These are phyloP conservation scores for Gonocerus acuteangulatus DNA, from an alignment of 2,888 invertebrate genomes.

Conservation along the genomic window DNA sequence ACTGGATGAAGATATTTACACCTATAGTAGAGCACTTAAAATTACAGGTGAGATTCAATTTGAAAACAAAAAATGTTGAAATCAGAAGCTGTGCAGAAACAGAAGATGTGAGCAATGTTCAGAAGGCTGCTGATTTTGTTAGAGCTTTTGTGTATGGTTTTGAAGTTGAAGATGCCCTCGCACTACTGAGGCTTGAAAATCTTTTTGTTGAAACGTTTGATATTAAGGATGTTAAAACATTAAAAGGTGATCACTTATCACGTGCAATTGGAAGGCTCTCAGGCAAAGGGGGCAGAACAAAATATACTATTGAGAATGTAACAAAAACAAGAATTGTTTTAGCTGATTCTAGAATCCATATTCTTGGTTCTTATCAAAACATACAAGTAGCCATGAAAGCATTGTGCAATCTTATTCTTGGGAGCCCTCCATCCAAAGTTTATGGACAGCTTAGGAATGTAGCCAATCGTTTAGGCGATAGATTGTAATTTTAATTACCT, in stretches of 20 bases:
- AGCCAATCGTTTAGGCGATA: constrained; percentile 64
- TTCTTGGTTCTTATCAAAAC: constrained; percentile 94
- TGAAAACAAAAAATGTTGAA: constrained; percentile 84
- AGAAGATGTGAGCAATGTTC: constrained; percentile 79
- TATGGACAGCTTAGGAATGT: constrained; percentile 88
- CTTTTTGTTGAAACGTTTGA: constrained; percentile 95
- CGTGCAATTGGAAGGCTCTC: constrained; percentile 95
- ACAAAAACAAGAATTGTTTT: constrained; percentile 96
- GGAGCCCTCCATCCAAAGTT: constrained; percentile 94
- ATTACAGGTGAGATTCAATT: constrained; percentile 88
- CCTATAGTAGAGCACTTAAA: constrained; percentile 93
- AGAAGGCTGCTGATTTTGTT: constrained; percentile 97
- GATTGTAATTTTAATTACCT: constrained; percentile 68
- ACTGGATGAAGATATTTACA: constrained; percentile 94
- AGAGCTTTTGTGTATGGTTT: constrained; percentile 93
- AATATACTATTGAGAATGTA: constrained; percentile 97
- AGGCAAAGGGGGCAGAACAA: constrained; percentile 93
- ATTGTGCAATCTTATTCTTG: constrained; percentile 92
- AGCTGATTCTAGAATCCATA: constrained; percentile 93
- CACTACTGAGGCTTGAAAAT: constrained; percentile 88
- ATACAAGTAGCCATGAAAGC: constrained; percentile 89
- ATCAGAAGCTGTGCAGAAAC: constrained; percentile 64
- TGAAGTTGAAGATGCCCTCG: constrained; percentile 93
- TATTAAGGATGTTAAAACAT: constrained; percentile 89
- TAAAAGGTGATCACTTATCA: constrained; percentile 90